These are phyloP conservation scores for Mus minutoides DNA, from an alignment of 2,797 vertebrate genomes.

Conservation along the genomic window DNA sequence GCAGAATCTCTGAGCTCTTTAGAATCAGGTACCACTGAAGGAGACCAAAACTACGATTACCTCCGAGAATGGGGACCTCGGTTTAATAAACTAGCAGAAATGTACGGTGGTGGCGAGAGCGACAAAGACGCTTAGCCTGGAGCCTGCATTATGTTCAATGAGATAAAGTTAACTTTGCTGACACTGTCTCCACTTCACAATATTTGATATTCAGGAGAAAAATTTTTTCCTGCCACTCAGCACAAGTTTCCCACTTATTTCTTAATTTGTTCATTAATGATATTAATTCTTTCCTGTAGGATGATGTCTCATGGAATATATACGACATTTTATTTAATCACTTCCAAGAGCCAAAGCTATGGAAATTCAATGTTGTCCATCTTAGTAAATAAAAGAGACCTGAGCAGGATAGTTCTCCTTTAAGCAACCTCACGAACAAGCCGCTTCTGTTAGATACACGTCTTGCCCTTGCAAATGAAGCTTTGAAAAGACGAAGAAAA, in stretches of 20 bases:
- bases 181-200: slow-evolving; percentile 83
- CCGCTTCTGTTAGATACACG: slow-evolving; percentile 86
- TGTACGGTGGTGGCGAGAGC: slow-evolving; percentile 96
- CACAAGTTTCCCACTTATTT: slow-evolving; percentile 85
- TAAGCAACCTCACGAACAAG: slow-evolving; percentile 85
- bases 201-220: slow-evolving; percentile 86
- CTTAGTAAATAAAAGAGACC: slow-evolving; percentile 88
- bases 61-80: slow-evolving; percentile 97
- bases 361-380: slow-evolving; percentile 88
- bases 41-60: slow-evolving; percentile 98
- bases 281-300: slow-evolving; percentile 88
- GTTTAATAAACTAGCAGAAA: slow-evolving; percentile 97
- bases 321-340: slow-evolving; percentile 87
- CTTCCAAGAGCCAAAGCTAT: slow-evolving; percentile 90
- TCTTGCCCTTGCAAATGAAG: slow-evolving; percentile 85
- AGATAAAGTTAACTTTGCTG: slow-evolving; percentile 80
- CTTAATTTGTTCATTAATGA: slow-evolving; percentile 85
- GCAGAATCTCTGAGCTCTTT: slow-evolving; percentile 97
- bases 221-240: slow-evolving; percentile 86
- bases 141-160: slow-evolving; percentile 62
- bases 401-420: slow-evolving; percentile 83
- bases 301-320: slow-evolving; percentile 87
- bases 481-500: slow-evolving; percentile 84
- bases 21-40: slow-evolving; percentile 94
- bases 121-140: slow-evolving; percentile 92